Evolutionary conservation across 2,113 vertebrate species (phyloP), one percentile per base, ranked within the genome.

Genomic region (Hippolais icterina): DNA sequence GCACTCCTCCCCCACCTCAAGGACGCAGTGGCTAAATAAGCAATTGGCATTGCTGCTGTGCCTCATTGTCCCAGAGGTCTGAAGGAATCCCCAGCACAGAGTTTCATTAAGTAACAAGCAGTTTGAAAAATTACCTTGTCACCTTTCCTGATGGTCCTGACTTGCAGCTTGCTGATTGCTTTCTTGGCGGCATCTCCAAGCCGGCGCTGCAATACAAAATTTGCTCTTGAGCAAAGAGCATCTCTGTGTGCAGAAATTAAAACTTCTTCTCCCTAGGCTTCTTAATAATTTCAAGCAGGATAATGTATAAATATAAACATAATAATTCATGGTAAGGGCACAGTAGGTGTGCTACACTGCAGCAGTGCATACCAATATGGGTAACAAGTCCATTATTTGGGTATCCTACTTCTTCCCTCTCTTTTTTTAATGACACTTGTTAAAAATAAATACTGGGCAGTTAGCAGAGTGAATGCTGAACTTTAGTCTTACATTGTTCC

Each of bases 141-240:
- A 50, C 99, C 99, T 97, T 99, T 99, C 97, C 98, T 99, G 96
- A 99, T 99, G 50, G 99, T 99, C 92, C 99, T 98, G 76, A 99
- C 98, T 98, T 99, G 99, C 70, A 99, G 98, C 96, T 99, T 99
- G 98, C 98, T 98, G 97, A 99, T 99, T 75, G 99, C 99, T 97
- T 99, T 99, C 98, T 99, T 99, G 57, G 99, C 99, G 79, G 99
- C 99, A 90, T 99, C 99, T 95, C 99, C 99, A 60, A 99, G 98
- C 60, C 99, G 99, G 92, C 99, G 99, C 99, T 99, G 98, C 83
- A 98, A 98, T 72, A 97, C 15, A 95, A 94, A 98, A 96, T 88
- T 37, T 63, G 20, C 66, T 90, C 15, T 85, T 98, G 87, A 97
- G 41, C 72, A 70, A 97, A 70, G 77, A 79, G 28, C n/a, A 70